phyloP scores from a whole-genome alignment of 2,888 invertebrate genomes.

The Lithophane leautieri region DNA sequence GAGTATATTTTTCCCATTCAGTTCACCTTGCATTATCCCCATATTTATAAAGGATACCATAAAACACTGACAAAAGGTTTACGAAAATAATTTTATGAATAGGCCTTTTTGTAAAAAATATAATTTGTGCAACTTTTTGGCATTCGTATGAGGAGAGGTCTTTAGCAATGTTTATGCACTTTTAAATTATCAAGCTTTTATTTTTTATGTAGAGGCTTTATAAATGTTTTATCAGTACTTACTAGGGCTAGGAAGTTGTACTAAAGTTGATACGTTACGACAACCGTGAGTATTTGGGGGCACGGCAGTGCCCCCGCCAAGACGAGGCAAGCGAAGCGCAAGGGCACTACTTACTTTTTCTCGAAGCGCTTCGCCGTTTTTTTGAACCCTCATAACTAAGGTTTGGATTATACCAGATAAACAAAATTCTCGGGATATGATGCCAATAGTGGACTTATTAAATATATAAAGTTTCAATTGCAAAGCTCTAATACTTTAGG shows the following conservation, averaged over 20 bases:
- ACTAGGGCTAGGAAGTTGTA: neutral
- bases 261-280: neutral
- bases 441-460: too few relatives aligned
- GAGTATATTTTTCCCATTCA: constrained; percentile 46
- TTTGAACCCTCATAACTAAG: too few relatives aligned
- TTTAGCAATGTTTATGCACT: constrained; percentile 44
- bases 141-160: constrained; percentile 30
- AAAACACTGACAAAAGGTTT: constrained; percentile 56
- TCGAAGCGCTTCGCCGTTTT: too few relatives aligned
- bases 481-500: too few relatives aligned
- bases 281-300: too few relatives aligned
- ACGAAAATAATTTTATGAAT: constrained; percentile 57
- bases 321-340: too few relatives aligned
- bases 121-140: constrained; percentile 44
- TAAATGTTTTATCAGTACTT: neutral
- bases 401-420: too few relatives aligned
- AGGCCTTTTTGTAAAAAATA: constrained; percentile 29
- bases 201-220: neutral
- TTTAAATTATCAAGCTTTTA: constrained; percentile 26
- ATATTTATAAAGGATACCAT: constrained; percentile 55
- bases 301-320: too few relatives aligned
- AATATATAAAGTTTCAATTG: too few relatives aligned
- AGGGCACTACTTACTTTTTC: too few relatives aligned
- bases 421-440: too few relatives aligned
- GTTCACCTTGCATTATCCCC: constrained; percentile 43